phyloP scores from a whole-genome alignment of 1,140 invertebrate species.

The Alviniconcha marisindica region DNA sequence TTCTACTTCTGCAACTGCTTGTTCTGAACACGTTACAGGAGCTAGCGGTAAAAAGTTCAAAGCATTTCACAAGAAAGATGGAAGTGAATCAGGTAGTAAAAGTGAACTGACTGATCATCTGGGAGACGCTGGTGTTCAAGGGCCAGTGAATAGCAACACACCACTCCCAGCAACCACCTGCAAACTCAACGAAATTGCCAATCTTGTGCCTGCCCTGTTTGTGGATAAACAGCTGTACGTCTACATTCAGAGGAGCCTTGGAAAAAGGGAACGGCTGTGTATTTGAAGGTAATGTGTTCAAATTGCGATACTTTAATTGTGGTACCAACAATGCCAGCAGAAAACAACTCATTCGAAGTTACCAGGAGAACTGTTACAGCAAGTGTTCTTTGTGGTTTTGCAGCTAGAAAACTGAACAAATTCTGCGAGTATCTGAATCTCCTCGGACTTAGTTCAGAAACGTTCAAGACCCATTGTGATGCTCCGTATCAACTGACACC shows the following conservation, averaged over 20 bases:
- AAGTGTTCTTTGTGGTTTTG: background rate
- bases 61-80: background rate
- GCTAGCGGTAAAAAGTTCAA: background rate
- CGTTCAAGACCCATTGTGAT: background rate
- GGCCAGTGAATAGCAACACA: too few relatives aligned
- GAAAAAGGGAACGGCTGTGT: background rate
- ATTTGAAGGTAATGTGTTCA: background rate
- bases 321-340: background rate
- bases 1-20: too few relatives aligned
- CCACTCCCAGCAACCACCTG: background rate
- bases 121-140: too few relatives aligned
- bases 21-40: too few relatives aligned
- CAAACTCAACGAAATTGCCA: background rate
- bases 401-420: background rate
- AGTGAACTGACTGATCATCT: background rate
- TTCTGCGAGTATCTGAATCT: background rate
- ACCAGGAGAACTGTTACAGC: background rate
- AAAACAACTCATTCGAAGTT: background rate
- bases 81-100: background rate
- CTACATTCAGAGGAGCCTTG: background rate
- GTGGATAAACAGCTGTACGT: background rate
- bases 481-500: background rate
- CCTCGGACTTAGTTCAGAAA: background rate
- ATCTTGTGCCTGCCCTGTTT: background rate
- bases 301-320: background rate